These are phyloP conservation scores for Cryptocephalus primarius DNA, from an alignment of 2,888 invertebrate species.

Conservation along the genomic window DNA sequence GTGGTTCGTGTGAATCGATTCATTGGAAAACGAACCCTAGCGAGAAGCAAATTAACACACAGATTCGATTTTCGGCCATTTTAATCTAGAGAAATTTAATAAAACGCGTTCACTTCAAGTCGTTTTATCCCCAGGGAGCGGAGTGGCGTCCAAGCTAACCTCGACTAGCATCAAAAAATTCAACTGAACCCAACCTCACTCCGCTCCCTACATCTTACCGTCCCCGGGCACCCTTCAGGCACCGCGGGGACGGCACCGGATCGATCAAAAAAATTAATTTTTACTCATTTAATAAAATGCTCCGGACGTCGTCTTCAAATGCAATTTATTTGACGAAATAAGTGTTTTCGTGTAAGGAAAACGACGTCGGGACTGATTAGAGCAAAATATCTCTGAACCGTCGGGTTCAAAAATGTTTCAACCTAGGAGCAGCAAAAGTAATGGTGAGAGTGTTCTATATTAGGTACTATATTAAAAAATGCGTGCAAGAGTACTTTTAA, in stretches of 20 bases:
- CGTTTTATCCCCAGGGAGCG: too few relatives aligned
- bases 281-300: constrained; percentile 8
- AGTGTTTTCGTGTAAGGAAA: neutral
- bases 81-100: too few relatives aligned
- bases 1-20: too few relatives aligned
- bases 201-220: too few relatives aligned
- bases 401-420: constrained; percentile 11
- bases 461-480: constrained; percentile 28
- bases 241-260: constrained; percentile 19
- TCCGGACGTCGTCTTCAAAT: too few relatives aligned
- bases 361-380: neutral
- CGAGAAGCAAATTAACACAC: too few relatives aligned
- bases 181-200: too few relatives aligned
- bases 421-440: constrained; percentile 17
- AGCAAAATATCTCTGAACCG: constrained; percentile 2
- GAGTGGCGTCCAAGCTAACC: too few relatives aligned
- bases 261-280: constrained; percentile 24
- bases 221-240: neutral
- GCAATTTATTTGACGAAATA: too few relatives aligned
- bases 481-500: constrained; percentile 23
- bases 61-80: too few relatives aligned
- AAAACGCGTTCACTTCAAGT: too few relatives aligned
- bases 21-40: neutral
- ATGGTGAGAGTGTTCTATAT: constrained; percentile 27
- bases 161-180: too few relatives aligned